Conservation (phyloP, 2,113 vertebrate genomes). For the Anoura caudifer region DNA sequence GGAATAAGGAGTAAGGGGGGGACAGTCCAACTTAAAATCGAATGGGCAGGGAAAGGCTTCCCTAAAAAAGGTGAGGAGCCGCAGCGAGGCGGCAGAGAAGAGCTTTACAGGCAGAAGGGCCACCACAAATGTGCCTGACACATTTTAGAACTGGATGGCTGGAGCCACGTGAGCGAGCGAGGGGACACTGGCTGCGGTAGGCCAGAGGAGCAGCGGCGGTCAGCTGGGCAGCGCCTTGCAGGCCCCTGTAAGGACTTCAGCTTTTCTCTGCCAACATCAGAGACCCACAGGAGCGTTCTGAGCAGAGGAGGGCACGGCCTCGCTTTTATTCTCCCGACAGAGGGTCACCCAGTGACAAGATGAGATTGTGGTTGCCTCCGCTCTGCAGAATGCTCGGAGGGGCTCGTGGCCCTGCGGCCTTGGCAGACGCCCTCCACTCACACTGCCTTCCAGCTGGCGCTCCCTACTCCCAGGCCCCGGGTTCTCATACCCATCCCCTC, state of each 20-base stretch:
- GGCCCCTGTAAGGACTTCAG: neutral
- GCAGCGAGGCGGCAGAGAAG: neutral
- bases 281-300: neutral
- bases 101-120: neutral
- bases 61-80: neutral
- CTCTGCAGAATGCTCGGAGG: neutral
- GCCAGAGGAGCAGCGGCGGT: neutral
- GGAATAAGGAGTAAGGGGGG: no score
- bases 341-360: neutral
- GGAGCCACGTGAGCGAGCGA: neutral
- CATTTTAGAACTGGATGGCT: neutral
- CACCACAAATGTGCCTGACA: accelerated
- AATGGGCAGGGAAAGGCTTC: neutral
- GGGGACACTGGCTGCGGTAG: neutral
- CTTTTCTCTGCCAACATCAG: neutral
- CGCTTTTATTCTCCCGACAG: conserved; percentile 14
- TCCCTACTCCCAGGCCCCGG: accelerated
- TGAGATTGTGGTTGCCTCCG: neutral
- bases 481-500: neutral
- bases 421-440: no score
- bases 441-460: neutral
- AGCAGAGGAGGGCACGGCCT: neutral
- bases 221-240: neutral
- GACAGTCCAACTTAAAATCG: neutral
- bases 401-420: accelerated